Base-by-base conservation (phyloP, 1,140 invertebrate species). In the Reticulitermes speratus region DNA sequence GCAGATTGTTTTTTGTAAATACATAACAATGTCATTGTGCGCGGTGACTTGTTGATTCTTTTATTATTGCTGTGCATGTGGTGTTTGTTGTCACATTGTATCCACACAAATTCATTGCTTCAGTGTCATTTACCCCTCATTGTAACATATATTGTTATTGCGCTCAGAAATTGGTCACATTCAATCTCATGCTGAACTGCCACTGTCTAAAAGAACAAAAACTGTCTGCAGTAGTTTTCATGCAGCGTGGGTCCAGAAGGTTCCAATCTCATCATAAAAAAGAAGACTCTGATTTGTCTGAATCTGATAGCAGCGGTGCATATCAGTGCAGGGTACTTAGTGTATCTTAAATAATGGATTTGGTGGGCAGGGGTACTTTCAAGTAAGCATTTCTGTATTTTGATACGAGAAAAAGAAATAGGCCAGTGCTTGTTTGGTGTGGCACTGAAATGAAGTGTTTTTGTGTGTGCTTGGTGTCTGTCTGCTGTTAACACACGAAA, bases 261-360 rank as follows among this genome's bases (percentile, higher is more conserved):
- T 55, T 88, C 95, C 32, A 99, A 97, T 93, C 99, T 99, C 92
- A 98, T 99, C 81, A 96, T 99, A 21, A 99, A 99, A 89, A 99
- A 99, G 91, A 94, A 96, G 89, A 97, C 97, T 12, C 90, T 99
- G 0, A 93, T 96, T 55, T 94, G 94, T 88, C 90, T 98, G 3
- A 94, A 93, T 89, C 92, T 91, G 87, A 91, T 92, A 87, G 96
- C 96, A 52, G 92, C 93, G 87, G 89, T 95, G 12, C 92, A 98
- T 89, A 98, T 98, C 83, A 95, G 96, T 81, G 94, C 96, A 86
- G 98, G 98, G 87, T 98, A 98, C 44, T 98, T 96, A 93, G 96
- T 96, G 44, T 99, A 99, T 90, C 92, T 99, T 0, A 96, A 94
- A 90, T 96, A 99, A 92, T 97, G 96, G 96, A 93, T 98, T 88